Conservation (phyloP, 92 coral and sea anemone species). For the Actinostola sp. region DNA sequence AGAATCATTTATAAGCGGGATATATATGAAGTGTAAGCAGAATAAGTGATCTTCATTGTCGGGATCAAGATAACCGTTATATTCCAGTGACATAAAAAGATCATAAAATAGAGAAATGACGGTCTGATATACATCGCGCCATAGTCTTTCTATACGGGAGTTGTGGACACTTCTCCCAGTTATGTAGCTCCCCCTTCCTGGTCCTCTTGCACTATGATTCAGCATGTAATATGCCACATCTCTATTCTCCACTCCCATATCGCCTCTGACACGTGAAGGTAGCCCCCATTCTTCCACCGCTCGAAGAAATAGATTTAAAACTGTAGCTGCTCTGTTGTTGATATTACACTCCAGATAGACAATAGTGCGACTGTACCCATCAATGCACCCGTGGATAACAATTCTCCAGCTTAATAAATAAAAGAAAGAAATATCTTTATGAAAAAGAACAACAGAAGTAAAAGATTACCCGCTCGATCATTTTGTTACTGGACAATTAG, state of each 20-base stretch:
- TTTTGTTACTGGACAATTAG: too few relatives aligned
- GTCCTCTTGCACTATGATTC: slow-evolving; percentile 48
- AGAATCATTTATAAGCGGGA: slow-evolving; percentile 31
- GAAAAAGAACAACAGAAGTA: too few relatives aligned
- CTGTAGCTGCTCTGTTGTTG: slow-evolving; percentile 55
- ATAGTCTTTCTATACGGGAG: slow-evolving; percentile 49
- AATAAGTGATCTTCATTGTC: slow-evolving; percentile 19
- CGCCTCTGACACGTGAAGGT: slow-evolving; percentile 65
- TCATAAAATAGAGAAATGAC: slow-evolving; percentile 47
- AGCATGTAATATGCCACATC: slow-evolving; percentile 61
- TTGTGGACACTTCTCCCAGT: slow-evolving; percentile 60
- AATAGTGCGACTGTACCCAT: slow-evolving; percentile 59
- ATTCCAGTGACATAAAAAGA: slow-evolving; percentile 22
- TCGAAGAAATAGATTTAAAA: slow-evolving; percentile 34
- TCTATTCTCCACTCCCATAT: slow-evolving; percentile 72
- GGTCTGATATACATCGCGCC: slow-evolving; percentile 55
- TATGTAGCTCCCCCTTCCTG: too few relatives aligned
- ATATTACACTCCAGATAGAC: slow-evolving; percentile 46
- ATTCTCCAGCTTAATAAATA: slow-evolving; percentile 56
- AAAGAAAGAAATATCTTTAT: too few relatives aligned
- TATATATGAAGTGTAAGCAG: slow-evolving; percentile 44
- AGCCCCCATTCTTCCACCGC: slow-evolving; percentile 78
- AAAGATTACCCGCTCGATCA: too few relatives aligned
- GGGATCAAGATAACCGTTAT: slow-evolving; percentile 26
- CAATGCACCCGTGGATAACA: slow-evolving; percentile 64